Evolutionary conservation across 2,888 invertebrate species (phyloP), one percentile per base, ranked within the genome.

Genomic region (Rhimphoctona megacephalus): DNA sequence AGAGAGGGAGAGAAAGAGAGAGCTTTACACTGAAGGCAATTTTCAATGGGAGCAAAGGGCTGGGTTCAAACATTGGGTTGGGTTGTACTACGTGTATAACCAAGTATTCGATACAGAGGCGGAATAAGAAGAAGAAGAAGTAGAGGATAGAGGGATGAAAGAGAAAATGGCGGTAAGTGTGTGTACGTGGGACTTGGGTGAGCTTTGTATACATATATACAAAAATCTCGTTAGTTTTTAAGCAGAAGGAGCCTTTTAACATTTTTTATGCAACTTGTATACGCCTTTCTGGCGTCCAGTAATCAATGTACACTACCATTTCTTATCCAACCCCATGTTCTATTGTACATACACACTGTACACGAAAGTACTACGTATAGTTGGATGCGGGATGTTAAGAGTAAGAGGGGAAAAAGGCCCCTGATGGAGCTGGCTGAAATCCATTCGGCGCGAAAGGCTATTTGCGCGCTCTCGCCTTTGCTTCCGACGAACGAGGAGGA

Each of bases 381-480:
- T 46, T 33, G 80, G 54, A 79, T 83, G 74, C 74, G 70, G 83
- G 83, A 83, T 67, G 69, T 19, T 19, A n/a, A 82, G 78, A 67
- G 67, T 39, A 19, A n/a, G 72, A 46, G 69, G 86, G 49, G 52
- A 83, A 85, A 85, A 83, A 78, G 61, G 70, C 85, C 66, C 43
- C 85, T 83, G 79, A 78, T 82, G 88, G 88, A 88, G 87, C 85
- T 88, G 67, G 85, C 89, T 89, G 88, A 90, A 90, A 91, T 90
- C 89, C 89, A 89, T 90, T 90, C 88, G 85, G 80, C 81, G 88
- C 80, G 83, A 88, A 86, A 87, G 89, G 89, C 87, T 89, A 88
- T 90, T 89, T 87, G 86, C 88, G 80, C 84, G 54, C 70, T 73
- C 61, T 64, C 82, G 66, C 66, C 76, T 83, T 82, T 30, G 46